phyloP scores from a whole-genome alignment of 1,140 invertebrate species.

The Caenorhabditis briggsae region DNA sequence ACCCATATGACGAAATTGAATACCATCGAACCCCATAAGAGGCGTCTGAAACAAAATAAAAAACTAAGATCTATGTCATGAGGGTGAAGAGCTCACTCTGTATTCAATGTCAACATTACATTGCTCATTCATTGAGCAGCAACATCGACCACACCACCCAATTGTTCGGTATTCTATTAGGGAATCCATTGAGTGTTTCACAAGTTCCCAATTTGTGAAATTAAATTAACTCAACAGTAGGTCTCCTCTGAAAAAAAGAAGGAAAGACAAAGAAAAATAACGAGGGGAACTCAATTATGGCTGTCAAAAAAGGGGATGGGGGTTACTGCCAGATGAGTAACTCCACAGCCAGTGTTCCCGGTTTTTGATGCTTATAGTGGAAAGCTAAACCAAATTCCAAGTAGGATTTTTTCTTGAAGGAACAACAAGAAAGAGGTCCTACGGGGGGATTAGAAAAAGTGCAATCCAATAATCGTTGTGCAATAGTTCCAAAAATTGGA shows the following conservation, averaged over 20 bases:
- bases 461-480: no score
- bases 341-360: conserved; percentile 11
- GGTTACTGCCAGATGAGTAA: conserved; percentile 38
- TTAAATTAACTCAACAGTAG: conserved; percentile 45
- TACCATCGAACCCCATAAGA: not conserved
- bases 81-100: conserved; percentile 24
- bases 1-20: conserved; percentile 2
- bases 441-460: no score
- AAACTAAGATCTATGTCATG: conserved; percentile 33
- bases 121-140: conserved; percentile 35
- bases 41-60: conserved; percentile 38
- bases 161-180: conserved; percentile 44
- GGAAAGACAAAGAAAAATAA: not conserved
- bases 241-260: not conserved
- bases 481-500: no score
- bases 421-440: no score
- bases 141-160: not conserved
- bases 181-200: conserved; percentile 33
- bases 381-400: not conserved
- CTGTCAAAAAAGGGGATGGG: not conserved
- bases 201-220: conserved; percentile 22
- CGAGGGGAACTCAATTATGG: not conserved
- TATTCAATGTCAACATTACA: conserved; percentile 50
- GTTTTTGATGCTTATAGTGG: conserved; percentile 41
- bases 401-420: no score